Percentiles rank a stretch among this genome's conserved stretches.
Evolutionary conservation across 35 echinoderm and acorn worm genomes (phyloP).

Genomic region (Heliocidaris tuberculata): DNA sequence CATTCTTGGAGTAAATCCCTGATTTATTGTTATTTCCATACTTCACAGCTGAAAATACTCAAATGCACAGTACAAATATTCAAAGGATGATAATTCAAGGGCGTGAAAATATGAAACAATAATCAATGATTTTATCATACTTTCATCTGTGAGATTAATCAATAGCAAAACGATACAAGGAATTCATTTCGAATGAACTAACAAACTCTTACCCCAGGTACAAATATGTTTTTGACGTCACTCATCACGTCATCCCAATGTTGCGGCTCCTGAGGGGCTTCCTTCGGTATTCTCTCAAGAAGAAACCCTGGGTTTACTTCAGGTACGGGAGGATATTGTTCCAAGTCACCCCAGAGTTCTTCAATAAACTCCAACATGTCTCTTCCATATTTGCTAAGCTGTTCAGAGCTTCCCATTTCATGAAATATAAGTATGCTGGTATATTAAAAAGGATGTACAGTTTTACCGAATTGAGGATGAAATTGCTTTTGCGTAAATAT

Average conservation of each 20-base stretch:
- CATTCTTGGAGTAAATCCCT: too few species aligned
- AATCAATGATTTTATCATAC: too few species aligned
- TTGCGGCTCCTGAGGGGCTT: background rate
- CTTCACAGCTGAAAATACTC: too few species aligned
- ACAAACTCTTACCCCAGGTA: background rate
- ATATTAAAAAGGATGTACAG: too few species aligned
- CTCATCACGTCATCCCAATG: background rate
- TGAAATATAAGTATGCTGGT: background rate
- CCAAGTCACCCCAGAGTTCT: background rate
- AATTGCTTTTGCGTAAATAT: too few species aligned
- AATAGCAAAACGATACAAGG: background rate
- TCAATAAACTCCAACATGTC: slow-evolving; percentile 22
- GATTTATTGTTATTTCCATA: too few species aligned
- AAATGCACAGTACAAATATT: too few species aligned
- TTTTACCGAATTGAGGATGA: too few species aligned
- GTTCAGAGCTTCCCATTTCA: background rate
- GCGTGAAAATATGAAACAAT: too few species aligned
- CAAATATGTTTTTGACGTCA: background rate
- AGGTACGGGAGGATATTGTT: background rate
- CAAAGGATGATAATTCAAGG: too few species aligned
- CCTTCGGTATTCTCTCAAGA: background rate
- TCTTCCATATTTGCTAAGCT: background rate
- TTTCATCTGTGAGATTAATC: background rate
- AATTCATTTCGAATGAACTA: background rate
- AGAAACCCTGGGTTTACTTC: background rate